Evolutionary conservation across 2,797 vertebrate genomes (phyloP).

Genomic region (Hephaestus fuliginosus): DNA sequence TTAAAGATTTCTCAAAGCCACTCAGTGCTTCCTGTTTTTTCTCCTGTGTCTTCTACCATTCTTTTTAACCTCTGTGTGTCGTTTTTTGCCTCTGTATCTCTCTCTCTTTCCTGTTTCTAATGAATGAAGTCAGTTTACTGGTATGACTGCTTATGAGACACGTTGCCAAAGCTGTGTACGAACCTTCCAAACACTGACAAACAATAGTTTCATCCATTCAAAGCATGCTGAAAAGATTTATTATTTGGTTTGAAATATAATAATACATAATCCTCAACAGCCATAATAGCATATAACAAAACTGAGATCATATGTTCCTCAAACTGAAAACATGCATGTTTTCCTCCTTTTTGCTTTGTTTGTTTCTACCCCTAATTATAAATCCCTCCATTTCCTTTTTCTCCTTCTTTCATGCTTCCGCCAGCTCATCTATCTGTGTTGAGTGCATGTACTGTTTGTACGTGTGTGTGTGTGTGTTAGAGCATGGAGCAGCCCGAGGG

Average conservation of each 20-base stretch:
- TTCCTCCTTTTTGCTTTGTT: conserved; percentile 2
- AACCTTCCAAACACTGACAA: conserved; percentile 13
- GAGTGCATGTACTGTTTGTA: conserved; percentile 14
- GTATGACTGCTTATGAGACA: not conserved
- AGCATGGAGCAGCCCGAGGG: conserved; percentile 49
- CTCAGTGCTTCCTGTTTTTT: not conserved
- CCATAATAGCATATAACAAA: not conserved
- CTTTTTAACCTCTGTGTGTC: not conserved
- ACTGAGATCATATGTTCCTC: conserved; percentile 11
- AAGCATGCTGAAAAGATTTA: not conserved
- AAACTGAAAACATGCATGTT: conserved; percentile 1
- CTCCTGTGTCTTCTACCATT: not conserved
- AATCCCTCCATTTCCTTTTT: conserved; percentile 19
- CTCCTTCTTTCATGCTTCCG: conserved; percentile 10
- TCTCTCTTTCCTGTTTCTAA: conserved; percentile 11
- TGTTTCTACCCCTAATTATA: conserved; percentile 7
- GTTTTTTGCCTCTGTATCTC: conserved; percentile 6
- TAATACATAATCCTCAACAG: conserved; percentile 2
- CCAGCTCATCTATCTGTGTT: conserved; percentile 34
- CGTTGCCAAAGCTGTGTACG: not conserved
- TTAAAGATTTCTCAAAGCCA: not conserved
- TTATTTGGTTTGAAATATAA: conserved; percentile 1
- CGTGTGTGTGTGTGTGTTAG: conserved; percentile 10
- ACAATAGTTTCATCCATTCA: not conserved
- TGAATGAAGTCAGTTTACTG: conserved; percentile 7